phyloP scores from a whole-genome alignment of 2,888 invertebrate genomes.

The Coelopa pilipes region DNA sequence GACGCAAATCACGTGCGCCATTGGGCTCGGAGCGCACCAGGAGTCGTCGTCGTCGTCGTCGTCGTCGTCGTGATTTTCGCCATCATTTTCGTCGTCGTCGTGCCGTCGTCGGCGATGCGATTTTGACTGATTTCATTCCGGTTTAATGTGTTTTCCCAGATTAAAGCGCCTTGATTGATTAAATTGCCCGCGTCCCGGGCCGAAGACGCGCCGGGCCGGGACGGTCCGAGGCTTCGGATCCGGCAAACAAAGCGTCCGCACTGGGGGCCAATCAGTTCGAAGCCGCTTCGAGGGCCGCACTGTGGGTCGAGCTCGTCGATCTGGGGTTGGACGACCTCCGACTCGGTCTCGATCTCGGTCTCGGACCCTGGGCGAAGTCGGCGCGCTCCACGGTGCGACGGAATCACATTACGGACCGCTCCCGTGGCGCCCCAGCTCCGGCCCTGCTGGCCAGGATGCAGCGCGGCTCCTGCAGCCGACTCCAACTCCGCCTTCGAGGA shows the following conservation, averaged over 20 bases:
- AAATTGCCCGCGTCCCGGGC: neutral
- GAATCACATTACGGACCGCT: neutral
- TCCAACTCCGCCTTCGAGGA: neutral
- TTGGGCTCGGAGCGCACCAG: no score
- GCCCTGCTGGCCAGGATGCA: neutral
- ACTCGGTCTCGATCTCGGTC: neutral
- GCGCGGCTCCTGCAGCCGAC: no score
- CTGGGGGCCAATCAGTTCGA: no score
- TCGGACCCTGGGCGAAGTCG: neutral
- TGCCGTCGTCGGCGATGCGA: conserved; percentile 35
- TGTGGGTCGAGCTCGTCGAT: no score
- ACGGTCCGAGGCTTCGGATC: no score
- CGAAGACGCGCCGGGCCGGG: no score
- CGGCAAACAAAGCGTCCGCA: no score
- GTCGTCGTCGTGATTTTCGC: conserved; percentile 41
- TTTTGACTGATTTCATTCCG: conserved; percentile 42
- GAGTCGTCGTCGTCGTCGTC: conserved; percentile 42
- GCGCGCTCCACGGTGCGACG: neutral
- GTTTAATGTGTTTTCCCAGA: conserved; percentile 16
- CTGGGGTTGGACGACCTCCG: no score
- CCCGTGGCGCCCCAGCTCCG: neutral
- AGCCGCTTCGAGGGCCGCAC: no score
- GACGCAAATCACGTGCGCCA: neutral
- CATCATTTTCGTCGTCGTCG: conserved; percentile 44
- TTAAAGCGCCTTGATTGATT: conserved; percentile 25